phyloP scores from a whole-genome alignment of 37 sponge, comb jelly and placozoan species.

The Mnemiopsis leidyi region DNA sequence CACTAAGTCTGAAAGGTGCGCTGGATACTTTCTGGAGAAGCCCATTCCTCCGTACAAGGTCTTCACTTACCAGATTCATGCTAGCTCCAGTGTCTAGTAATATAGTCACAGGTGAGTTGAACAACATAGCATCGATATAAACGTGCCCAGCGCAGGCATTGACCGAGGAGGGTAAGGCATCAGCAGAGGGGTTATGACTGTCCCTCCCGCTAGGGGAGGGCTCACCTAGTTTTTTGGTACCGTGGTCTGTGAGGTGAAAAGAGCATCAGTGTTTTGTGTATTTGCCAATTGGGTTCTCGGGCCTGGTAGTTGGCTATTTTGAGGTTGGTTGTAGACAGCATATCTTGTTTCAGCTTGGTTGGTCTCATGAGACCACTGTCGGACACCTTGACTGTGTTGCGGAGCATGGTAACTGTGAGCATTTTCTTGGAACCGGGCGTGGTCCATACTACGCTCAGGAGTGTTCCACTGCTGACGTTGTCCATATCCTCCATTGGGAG shows the following conservation, averaged over 20 bases:
- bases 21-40: neutral
- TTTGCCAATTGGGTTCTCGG: too few species aligned
- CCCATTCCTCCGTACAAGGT: neutral
- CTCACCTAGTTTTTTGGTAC: slow-evolving; percentile 21
- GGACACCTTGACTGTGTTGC: too few species aligned
- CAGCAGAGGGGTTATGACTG: neutral
- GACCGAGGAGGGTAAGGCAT: neutral
- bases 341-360: neutral
- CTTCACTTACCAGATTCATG: neutral
- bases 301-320: neutral
- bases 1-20: neutral
- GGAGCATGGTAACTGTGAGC: neutral
- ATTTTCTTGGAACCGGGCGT: neutral
- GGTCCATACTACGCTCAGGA: neutral
- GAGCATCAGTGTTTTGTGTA: too few species aligned
- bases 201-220: slow-evolving; percentile 61
- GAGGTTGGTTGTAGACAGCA: neutral
- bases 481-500: neutral
- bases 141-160: neutral
- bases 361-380: neutral
- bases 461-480: too few species aligned
- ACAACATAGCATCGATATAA: neutral
- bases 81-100: slow-evolving; percentile 36
- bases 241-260: neutral
- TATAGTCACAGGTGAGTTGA: neutral